Evolutionary conservation across 2,888 invertebrate genomes (phyloP).

Genomic region (Phalera bucephala): DNA sequence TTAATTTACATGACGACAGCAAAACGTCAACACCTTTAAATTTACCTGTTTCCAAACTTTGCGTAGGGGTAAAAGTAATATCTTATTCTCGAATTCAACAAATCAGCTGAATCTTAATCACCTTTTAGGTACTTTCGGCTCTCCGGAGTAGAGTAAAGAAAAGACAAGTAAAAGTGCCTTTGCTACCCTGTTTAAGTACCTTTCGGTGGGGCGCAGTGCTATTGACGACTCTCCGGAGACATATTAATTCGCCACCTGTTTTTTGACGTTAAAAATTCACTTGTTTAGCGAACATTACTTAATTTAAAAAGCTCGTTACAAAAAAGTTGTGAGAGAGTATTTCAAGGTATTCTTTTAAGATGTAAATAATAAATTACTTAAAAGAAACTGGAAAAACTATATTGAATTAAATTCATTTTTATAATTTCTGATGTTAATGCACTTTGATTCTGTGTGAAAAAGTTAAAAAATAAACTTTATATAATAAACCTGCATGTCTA

Average conservation of each 20-base stretch:
- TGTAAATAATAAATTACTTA: constrained; percentile 7
- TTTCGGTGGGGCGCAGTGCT: constrained; percentile 28
- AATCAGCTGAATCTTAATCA: constrained; percentile 56
- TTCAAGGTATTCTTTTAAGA: constrained; percentile 3
- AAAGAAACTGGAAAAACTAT: too few species aligned
- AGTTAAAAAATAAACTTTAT: too few species aligned
- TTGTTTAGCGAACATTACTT: constrained; percentile 3
- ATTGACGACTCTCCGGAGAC: constrained; percentile 36
- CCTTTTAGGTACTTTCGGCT: constrained; percentile 43
- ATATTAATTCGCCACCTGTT: constrained; percentile 42
- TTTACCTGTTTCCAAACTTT: constrained; percentile 19
- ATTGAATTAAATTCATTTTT: too few species aligned
- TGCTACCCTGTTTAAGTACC: constrained; percentile 35
- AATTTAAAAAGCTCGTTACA: too few species aligned
- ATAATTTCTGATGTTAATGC: too few species aligned
- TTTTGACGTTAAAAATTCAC: constrained; percentile 29
- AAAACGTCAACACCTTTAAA: constrained; percentile 20
- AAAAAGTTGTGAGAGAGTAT: too few species aligned
- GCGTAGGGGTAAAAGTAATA: constrained; percentile 40
- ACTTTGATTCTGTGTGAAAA: too few species aligned
- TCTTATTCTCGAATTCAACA: constrained; percentile 47
- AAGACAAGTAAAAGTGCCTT: constrained; percentile 42
- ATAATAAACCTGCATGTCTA: too few species aligned
- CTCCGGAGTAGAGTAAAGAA: constrained; percentile 40
- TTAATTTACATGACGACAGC: constrained; percentile 17